Base-by-base conservation (phyloP, 2,888 invertebrate genomes). In the Tetropium fuscum region DNA sequence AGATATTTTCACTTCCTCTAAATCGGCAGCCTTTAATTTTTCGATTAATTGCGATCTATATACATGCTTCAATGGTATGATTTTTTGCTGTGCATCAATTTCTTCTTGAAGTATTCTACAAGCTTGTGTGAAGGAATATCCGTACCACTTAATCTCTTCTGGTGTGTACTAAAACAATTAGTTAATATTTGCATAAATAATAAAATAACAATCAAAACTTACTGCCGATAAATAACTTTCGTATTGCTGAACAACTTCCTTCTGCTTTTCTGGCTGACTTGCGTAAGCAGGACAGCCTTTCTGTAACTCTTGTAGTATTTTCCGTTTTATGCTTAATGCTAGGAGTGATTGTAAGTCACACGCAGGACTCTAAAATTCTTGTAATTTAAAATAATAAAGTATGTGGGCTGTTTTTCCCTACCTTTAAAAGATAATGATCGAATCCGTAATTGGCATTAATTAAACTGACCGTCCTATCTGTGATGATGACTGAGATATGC, bases 71-170 rank as follows among this genome's bases (percentile, higher is more conserved):
- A 93, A 84, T 34, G 94, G 93, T 47, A 86, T 75, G 11, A 86
- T 83, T 68, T 81, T 82, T 55, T 83, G 85, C 62, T 85, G 83
- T 38, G 65, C 71, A 48, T 73, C 69, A 58, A 88, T 82, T 58
- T 85, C 81, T 60, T 84, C 84, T 54, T 87, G 83, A 51, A 87
- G 83, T 80, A 95, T 95, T 55, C 82, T 82, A 57, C 91, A 84
- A 30, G 98, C 97, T 77, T 96, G 91, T 45, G 83, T 80, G 77
- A 90, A 89, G 8, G 91, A 88, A 51, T 96, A 84, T 1, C 97
- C 97, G 81, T 97, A 94, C 97, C 97, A 98, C 76, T 98, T 96
- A 63, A 97, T 92, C 83, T 97, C 97, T 80, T 97, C 94, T 49
- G 88, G 83, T 8, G 92, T 91, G 72, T 91, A 94, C 91, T 95